Base-by-base conservation (phyloP, 2,888 invertebrate genomes). In the Conomelus anceps region DNA sequence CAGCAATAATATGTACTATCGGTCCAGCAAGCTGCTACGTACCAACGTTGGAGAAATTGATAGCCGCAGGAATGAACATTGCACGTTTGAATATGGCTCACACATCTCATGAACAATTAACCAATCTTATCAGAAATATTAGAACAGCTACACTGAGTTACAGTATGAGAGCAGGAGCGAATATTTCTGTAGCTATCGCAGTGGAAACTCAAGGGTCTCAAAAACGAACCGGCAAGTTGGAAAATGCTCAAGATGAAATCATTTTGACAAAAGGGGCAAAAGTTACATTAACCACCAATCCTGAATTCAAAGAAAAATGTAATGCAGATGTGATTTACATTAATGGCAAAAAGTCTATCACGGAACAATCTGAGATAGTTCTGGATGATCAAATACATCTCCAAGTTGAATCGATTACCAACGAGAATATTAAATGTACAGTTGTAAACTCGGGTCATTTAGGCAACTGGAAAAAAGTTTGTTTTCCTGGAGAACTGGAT, bases 241-340 rank as follows among this genome's bases (percentile, higher is more conserved):
- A 63, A n/a, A 63, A 63, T n/a, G 7, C 4, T 63, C 6, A n/a
- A n/a, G 63, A 63, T n/a, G 63, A 63, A 63, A n/a, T 63, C n/a
- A 3, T n/a, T 63, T 63, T 63, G n/a, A 63, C 20, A 63, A 63
- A 63, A n/a, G 63, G 63, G n/a, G 63, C 63, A 63, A 63, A 3
- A 4, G 63, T 63, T 7, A 63, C n/a, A 63, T 4, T 90, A 1
- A 90, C 90, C 11, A 87, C 89, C n/a, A 88, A 90, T 26, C 11
- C 41, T 0, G 85, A 89, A 1, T 90, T 34, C 13, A 88, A 86
- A 26, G 29, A 88, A 13, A 89, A 86, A 20, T 89, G 90, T 22
- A 89, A 89, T 22, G 84, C 63, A 0, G 85, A 90, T 9, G 85
- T 87, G 7, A 89, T 90, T 41, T 90, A 90, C 22, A 88, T 89